Base-by-base conservation (phyloP, 2,888 invertebrate species). In the Hesperia comma region DNA sequence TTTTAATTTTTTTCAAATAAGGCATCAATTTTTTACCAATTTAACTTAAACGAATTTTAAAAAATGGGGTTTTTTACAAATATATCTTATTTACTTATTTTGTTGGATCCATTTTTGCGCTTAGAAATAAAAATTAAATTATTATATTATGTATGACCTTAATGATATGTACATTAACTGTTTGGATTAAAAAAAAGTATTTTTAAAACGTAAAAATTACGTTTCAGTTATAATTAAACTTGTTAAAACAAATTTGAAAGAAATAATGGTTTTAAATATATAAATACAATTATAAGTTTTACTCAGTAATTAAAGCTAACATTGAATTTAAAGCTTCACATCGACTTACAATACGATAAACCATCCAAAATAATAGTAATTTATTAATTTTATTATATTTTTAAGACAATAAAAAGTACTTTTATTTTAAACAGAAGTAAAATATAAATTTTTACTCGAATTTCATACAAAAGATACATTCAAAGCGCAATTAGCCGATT, bases 291-390 rank as follows among this genome's bases (percentile, higher is more conserved):
- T 71, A 77, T 82, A 83, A 81, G 77, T 77, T 84, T 86, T 84
- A 88, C 79, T 76, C 75, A 71, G 82, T 88, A 89, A 92, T 92
- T 92, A 92, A 92, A 92, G 92, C 92, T 92, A 91, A 92, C 82
- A 87, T 89, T 86, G 82, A 92, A 90, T 92, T 92, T 92, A 92
- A 92, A 92, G 92, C 92, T 92, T 90, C 81, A 85, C 83, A 87
- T 86, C 84, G 82, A 90, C 87, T 87, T 87, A 86, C 77, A 80
- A 73, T 70, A 76, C 61, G 68, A 74, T 69, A 76, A 75, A 74
- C 66, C 72, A 73, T 69, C 26, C 46, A 41, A 61, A 67, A 67
- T 67, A 75, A 72, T 70, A 75, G 69, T 70, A 56, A 63, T 21
- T 68, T 37, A 10, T 8, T 46, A 2, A 12, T n/a, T n/a, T n/a